Evolutionary conservation across 2,113 vertebrate species (phyloP).

Genomic region (Leucopsar rothschildi): DNA sequence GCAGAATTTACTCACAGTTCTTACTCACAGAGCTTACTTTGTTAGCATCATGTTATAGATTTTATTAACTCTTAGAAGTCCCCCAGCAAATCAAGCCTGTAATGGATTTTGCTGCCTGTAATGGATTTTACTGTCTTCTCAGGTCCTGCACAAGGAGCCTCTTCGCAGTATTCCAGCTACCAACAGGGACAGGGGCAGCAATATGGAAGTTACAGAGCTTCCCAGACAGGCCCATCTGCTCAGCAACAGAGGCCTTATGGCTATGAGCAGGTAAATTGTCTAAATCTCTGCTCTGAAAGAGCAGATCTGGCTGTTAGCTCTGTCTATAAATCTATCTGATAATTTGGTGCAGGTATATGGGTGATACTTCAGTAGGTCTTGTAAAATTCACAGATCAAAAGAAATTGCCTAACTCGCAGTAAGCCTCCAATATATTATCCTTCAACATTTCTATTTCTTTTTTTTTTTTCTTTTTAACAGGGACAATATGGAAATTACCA

Average conservation of each 20-base stretch:
- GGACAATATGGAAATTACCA: constrained; percentile 95
- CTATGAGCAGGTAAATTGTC: constrained; percentile 87
- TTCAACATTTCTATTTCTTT: background rate
- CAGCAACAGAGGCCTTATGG: constrained; percentile 90
- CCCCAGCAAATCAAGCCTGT: background rate
- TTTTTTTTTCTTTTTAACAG: constrained; percentile 57
- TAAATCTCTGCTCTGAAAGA: background rate
- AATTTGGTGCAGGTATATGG: background rate
- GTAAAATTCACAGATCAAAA: background rate
- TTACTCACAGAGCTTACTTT: background rate
- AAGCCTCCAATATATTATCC: background rate
- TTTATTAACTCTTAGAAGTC: background rate
- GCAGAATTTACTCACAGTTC: background rate
- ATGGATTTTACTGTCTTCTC: background rate
- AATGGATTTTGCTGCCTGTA: background rate
- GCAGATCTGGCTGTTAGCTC: background rate
- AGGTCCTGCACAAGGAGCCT: constrained; percentile 85
- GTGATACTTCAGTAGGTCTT: background rate
- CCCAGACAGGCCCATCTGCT: constrained; percentile 82
- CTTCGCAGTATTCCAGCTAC: constrained; percentile 92
- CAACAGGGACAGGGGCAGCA: constrained; percentile 92
- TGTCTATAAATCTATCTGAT: background rate
- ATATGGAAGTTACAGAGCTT: constrained; percentile 86
- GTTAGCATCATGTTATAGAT: background rate
- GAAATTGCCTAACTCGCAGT: background rate